Evolutionary conservation across 1,140 invertebrate genomes (phyloP).

Genomic region (Camponotus vicinus): DNA sequence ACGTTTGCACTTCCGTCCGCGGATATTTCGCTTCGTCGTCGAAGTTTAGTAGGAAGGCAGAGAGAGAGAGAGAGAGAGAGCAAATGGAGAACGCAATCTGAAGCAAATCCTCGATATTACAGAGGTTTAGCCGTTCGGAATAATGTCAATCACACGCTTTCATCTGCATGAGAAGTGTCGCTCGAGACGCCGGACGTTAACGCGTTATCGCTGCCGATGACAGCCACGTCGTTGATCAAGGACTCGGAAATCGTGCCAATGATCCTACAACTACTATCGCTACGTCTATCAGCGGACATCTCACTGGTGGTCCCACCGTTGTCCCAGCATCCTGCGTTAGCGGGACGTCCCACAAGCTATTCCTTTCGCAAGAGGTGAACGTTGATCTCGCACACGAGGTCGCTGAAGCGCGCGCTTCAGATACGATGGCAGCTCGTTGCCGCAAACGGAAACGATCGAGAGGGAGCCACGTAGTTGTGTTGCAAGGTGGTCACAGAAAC

Average conservation of each 20-base stretch:
- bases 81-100: conserved; percentile 9
- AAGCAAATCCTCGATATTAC: conserved; percentile 43
- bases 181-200: conserved; percentile 42
- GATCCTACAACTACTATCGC: conserved; percentile 23
- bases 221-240: conserved; percentile 29
- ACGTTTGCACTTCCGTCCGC: conserved; percentile 25
- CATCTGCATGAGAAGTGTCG: conserved; percentile 1
- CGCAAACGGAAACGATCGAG: conserved; percentile 36
- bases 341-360: neutral
- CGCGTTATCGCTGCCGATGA: conserved; percentile 23
- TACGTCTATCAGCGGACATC: conserved; percentile 1
- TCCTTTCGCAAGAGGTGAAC: neutral
- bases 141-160: conserved; percentile 56
- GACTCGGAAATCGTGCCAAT: neutral
- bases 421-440: conserved; percentile 27
- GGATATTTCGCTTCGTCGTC: conserved; percentile 16
- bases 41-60: neutral
- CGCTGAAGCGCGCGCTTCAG: conserved; percentile 40
- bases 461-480: conserved; percentile 67
- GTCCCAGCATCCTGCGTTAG: conserved; percentile 1
- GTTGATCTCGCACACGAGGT: conserved; percentile 6
- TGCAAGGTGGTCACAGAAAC: conserved; percentile 53
- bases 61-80: neutral
- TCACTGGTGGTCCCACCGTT: neutral
- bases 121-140: neutral